These are phyloP conservation scores for Stegophylla sp. DNA, from an alignment of 2,888 invertebrate species.

Conservation along the genomic window DNA sequence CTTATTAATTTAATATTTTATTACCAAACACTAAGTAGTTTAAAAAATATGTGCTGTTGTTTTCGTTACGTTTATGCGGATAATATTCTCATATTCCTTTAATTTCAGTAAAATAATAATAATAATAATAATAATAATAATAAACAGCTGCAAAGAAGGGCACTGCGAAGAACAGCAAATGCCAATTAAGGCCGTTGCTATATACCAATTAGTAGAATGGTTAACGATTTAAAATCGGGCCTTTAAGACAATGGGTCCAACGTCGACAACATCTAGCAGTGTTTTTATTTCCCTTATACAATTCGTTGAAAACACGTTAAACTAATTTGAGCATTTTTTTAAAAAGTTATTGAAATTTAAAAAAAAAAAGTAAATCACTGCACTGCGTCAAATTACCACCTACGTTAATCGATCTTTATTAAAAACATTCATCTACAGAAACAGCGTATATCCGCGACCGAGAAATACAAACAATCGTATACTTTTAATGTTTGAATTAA, in stretches of 20 bases:
- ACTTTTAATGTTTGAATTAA: no score
- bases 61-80: neutral
- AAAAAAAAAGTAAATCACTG: neutral
- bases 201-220: slow-evolving; percentile 45
- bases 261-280: slow-evolving; percentile 26
- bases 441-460: no score
- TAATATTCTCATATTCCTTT: slow-evolving; percentile 1
- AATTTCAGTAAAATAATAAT: slow-evolving; percentile 26
- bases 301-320: neutral
- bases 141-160: neutral
- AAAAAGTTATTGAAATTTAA: neutral
- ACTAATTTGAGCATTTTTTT: slow-evolving; percentile 20
- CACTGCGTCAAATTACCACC: no score
- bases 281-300: slow-evolving; percentile 14
- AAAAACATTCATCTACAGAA: no score
- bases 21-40: slow-evolving; percentile 21
- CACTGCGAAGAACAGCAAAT: slow-evolving; percentile 8
- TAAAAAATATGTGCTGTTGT: slow-evolving; percentile 10
- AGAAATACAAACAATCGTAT: no score
- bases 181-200: slow-evolving; percentile 47
- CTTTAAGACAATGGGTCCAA: slow-evolving; percentile 30
- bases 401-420: no score
- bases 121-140: no score
- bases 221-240: slow-evolving; percentile 34
- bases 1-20: neutral